Evolutionary conservation across 2,888 invertebrate genomes (phyloP).

Genomic region (Protodeltote pygarga): DNA sequence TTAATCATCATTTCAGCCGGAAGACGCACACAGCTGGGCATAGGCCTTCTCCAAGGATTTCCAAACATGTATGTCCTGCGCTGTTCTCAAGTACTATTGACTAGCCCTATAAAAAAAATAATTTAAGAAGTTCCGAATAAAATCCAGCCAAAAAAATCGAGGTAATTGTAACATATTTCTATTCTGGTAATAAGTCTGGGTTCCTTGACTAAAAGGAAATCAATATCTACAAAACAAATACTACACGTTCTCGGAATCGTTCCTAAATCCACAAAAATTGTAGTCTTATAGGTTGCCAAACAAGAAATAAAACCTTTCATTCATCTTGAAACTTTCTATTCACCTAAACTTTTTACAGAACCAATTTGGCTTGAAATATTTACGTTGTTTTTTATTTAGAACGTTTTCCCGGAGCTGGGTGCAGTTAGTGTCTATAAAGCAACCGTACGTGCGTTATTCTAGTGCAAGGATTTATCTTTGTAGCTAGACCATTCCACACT

Average conservation of each 20-base stretch:
- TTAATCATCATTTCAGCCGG: no score
- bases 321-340: constrained; percentile 11
- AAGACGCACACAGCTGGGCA: no score
- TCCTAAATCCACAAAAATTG: neutral
- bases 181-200: no score
- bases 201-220: neutral
- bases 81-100: no score
- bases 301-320: neutral
- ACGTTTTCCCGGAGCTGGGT: constrained; percentile 21
- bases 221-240: neutral
- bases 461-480: constrained; percentile 63
- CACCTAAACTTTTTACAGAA: constrained; percentile 6
- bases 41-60: no score
- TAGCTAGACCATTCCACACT: constrained; percentile 70
- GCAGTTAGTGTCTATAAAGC: constrained; percentile 30
- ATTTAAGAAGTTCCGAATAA: no score
- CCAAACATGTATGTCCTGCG: no score
- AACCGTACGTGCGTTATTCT: constrained; percentile 49
- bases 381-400: constrained; percentile 26
- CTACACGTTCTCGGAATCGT: neutral
- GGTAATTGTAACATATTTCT: no score
- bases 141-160: no score
- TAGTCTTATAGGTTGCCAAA: no score
- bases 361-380: constrained; percentile 27
- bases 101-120: no score